Base-by-base conservation (phyloP, 2,888 invertebrate species). In the Sepioteuthis lessoniana region DNA sequence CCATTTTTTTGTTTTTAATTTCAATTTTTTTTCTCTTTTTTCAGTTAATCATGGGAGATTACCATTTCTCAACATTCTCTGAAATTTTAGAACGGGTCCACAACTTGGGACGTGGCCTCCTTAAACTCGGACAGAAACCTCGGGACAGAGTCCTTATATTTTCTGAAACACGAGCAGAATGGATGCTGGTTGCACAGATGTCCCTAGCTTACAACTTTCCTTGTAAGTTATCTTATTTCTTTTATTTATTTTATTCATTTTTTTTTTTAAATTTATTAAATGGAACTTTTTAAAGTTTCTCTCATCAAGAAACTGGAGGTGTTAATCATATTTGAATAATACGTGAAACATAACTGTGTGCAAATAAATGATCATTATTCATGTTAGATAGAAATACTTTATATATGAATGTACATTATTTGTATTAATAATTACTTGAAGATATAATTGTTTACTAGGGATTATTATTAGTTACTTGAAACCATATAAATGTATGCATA, bases 111-210 rank as follows among this genome's bases (percentile, higher is more conserved):
- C 98, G 98, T 94, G 99, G 99, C 0, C 97, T 99, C 95, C 98
- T 98, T 90, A 98, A 98, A 96, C 97, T 98, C 90, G 99, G 99
- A 50, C 98, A 98, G 96, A 97, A 97, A 95, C 98, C 98, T 21
- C 95, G 96, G 90, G 98, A 98, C 25, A 97, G 98, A 95, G 98
- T 99, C 95, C 99, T 98, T 94, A 98, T 99, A 96, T 99, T 99
- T 97, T 99, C 99, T 0, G 99, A 99, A 97, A 99, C 99, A 0
- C 98, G 99, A 95, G 98, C 98, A 93, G 99, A 99, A 97, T 99
- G 99, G 99, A 98, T 99, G 98, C 98, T 99, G 93, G 98, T 99
- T 0, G 99, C 99, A 0, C 98, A 99, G 97, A 99, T 99, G 94
- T 98, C 99, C 97, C 99, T 99, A 97, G 99, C 98, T 97, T 98